These are phyloP conservation scores for Riptortus pedestris DNA, from an alignment of 1,140 invertebrate genomes.

Conservation along the genomic window DNA sequence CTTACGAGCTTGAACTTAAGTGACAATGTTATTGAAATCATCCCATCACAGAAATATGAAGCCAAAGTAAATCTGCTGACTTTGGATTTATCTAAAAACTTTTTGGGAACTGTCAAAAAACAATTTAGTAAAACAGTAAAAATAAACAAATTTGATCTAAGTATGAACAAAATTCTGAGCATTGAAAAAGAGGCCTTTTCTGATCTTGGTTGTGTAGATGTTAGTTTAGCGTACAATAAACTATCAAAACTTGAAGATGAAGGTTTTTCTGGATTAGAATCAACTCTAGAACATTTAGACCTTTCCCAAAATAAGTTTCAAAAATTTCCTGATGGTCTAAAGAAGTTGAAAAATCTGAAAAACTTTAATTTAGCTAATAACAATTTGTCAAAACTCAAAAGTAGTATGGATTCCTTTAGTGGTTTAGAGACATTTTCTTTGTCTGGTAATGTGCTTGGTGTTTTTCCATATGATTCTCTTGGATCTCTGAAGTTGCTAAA, in stretches of 20 bases:
- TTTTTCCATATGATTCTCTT: conserved; percentile 56
- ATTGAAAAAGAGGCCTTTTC: conserved; percentile 53
- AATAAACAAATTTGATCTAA: conserved; percentile 65
- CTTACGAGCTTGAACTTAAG: conserved; percentile 56
- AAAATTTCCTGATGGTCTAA: conserved; percentile 54
- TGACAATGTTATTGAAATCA: conserved; percentile 60
- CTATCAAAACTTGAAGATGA: conserved; percentile 53
- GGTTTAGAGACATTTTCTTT: conserved; percentile 62
- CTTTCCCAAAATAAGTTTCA: conserved; percentile 66
- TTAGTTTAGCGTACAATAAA: conserved; percentile 68
- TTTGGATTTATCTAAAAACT: conserved; percentile 72
- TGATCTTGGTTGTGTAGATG: conserved; percentile 53
- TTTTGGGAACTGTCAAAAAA: conserved; percentile 48
- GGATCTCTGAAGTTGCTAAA: conserved; percentile 55
- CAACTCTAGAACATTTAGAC: conserved; percentile 68
- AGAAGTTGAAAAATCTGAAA: conserved; percentile 49
- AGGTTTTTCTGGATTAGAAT: conserved; percentile 57
- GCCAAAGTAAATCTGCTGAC: conserved; percentile 57
- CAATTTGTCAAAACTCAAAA: conserved; percentile 46
- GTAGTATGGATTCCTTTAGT: conserved; percentile 45
- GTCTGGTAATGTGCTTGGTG: conserved; percentile 63
- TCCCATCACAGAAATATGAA: conserved; percentile 41
- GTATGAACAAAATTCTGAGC: conserved; percentile 56
- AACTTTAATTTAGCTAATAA: conserved; percentile 76
- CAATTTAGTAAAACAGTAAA: conserved; percentile 56